phyloP scores from a whole-genome alignment of 2,888 invertebrate species.

The Tanytarsus gracilentus region DNA sequence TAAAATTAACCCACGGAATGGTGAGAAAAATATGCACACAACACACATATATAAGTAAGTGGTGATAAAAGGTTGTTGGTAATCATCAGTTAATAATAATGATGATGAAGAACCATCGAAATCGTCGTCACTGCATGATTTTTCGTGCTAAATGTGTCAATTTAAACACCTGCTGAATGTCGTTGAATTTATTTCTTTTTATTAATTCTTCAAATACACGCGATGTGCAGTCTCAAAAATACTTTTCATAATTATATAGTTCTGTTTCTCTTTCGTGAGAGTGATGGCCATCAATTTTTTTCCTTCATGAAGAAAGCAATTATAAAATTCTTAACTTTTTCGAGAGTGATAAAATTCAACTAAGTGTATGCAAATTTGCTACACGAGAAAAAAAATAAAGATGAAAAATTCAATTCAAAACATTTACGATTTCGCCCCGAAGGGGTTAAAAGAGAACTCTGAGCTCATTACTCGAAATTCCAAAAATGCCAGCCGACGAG shows the following conservation, averaged over 20 bases:
- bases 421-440: not conserved
- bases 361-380: no score
- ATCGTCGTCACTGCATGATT: not conserved
- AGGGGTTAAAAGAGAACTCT: constrained; percentile 19
- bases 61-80: constrained; percentile 9
- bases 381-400: no score
- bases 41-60: constrained; percentile 5
- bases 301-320: no score
- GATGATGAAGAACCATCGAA: constrained; percentile 5
- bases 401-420: no score
- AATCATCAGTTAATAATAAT: constrained; percentile 12
- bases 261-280: no score
- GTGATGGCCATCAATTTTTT: no score
- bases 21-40: constrained; percentile 9
- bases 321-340: no score
- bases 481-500: not conserved
- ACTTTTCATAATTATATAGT: no score
- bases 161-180: constrained; percentile 22
- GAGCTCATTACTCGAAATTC: constrained; percentile 16
- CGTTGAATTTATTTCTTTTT: no score
- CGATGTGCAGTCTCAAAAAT: no score
- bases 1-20: not conserved
- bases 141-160: constrained; percentile 3
- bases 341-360: no score
- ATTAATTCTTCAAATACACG: no score